A percentile compares a stretch with the other conserved stretches of the same genome.
Evolutionary conservation across 2,113 vertebrate species (phyloP).

Genomic region (Phrynocephalus versicolor): DNA sequence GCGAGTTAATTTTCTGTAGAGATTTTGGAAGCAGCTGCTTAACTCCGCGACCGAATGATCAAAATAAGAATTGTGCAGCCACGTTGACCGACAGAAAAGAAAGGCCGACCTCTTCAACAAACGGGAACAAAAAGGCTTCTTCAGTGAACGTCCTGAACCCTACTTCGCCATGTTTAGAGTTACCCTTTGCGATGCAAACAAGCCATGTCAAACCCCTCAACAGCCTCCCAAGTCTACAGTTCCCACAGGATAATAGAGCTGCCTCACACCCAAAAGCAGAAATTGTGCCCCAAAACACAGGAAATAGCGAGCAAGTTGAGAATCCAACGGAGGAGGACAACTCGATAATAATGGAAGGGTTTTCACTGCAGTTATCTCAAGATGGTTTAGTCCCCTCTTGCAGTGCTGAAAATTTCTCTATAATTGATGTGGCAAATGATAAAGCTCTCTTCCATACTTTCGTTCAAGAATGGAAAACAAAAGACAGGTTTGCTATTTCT

Average conservation of each 20-base stretch:
- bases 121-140: constrained; percentile 72
- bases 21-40: constrained; percentile 47
- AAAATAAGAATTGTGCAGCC: constrained; percentile 6
- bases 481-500: constrained; percentile 84
- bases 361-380: constrained; percentile 83
- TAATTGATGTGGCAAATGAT: constrained; percentile 93
- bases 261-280: constrained; percentile 34
- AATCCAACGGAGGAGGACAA: constrained; percentile 42
- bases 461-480: constrained; percentile 86
- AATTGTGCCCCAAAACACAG: constrained; percentile 18
- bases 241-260: constrained; percentile 1
- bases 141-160: constrained; percentile 76
- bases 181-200: constrained; percentile 65
- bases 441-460: constrained; percentile 88
- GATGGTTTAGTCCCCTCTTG: constrained; percentile 69
- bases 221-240: background rate
- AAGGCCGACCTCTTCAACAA: constrained; percentile 51
- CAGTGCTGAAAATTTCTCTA: constrained; percentile 81
- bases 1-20: constrained; percentile 35
- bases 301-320: background rate
- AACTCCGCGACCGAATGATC: background rate
- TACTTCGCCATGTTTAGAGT: constrained; percentile 69
- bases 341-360: constrained; percentile 65
- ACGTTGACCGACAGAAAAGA: constrained; percentile 33
- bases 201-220: constrained; percentile 6